These are phyloP conservation scores for Ara ararauna DNA, from an alignment of 2,797 vertebrate species.

Conservation along the genomic window DNA sequence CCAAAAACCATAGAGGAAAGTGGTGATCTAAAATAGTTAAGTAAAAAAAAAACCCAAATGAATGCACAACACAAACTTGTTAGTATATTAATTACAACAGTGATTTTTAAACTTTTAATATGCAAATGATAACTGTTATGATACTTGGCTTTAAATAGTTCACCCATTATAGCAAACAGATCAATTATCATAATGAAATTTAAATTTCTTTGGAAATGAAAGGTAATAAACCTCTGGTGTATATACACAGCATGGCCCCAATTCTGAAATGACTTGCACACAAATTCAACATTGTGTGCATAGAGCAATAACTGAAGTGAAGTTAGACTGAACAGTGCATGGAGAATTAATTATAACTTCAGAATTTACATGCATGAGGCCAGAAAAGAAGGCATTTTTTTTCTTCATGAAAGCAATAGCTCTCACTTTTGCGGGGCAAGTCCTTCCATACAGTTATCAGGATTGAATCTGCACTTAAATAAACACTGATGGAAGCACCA, in stretches of 20 bases:
- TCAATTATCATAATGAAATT: background rate
- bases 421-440: background rate
- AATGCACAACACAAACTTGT: background rate
- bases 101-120: background rate
- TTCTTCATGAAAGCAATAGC: background rate
- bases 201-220: background rate
- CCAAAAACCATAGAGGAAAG: constrained; percentile 93
- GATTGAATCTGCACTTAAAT: background rate
- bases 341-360: background rate
- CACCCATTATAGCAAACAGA: background rate
- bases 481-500: background rate
- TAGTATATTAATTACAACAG: background rate
- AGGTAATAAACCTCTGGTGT: background rate
- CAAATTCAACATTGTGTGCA: background rate
- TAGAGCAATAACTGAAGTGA: background rate
- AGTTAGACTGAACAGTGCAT: background rate
- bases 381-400: background rate
- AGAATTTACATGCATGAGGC: background rate
- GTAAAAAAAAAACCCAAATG: background rate
- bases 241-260: background rate
- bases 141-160: background rate
- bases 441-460: background rate
- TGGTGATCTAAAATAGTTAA: constrained; percentile 81
- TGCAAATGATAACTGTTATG: background rate
- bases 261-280: background rate